Conservation (phyloP, 2,797 vertebrate genomes). For the Enteromius treurensis region DNA sequence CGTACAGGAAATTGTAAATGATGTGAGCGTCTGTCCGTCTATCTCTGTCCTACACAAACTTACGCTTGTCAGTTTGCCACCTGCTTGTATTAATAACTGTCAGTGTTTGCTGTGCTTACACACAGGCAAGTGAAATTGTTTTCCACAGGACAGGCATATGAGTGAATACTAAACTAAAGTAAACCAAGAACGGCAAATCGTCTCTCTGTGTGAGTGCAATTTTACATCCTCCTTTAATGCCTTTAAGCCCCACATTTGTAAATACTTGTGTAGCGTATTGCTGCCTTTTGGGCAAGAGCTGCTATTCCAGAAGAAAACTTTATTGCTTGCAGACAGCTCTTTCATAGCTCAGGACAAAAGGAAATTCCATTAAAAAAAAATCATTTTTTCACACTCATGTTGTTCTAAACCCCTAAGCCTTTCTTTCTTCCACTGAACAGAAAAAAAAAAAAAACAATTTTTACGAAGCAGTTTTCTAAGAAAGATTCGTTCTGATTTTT, state of each 20-base stretch:
- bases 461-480: not conserved
- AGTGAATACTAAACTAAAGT: conserved; percentile 42
- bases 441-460: not conserved
- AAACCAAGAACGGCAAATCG: conserved; percentile 50
- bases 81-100: conserved; percentile 42
- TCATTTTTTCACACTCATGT: not conserved
- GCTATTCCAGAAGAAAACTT: conserved; percentile 2
- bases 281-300: conserved; percentile 1
- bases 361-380: not conserved
- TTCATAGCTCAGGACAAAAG: conserved; percentile 3
- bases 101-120: conserved; percentile 39
- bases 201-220: conserved; percentile 44
- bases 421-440: not conserved
- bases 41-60: conserved; percentile 32
- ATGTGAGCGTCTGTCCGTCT: conserved; percentile 36
- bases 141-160: conserved; percentile 33
- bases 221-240: not conserved
- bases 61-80: conserved; percentile 44
- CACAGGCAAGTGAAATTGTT: conserved; percentile 56
- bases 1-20: conserved; percentile 58
- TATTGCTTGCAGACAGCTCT: not conserved
- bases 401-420: not conserved
- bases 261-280: not conserved
- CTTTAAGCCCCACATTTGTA: not conserved
- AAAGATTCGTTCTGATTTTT: not conserved